These are phyloP conservation scores for Pipistrellus kuhlii DNA, from an alignment of 2,797 vertebrate species.

Conservation along the genomic window DNA sequence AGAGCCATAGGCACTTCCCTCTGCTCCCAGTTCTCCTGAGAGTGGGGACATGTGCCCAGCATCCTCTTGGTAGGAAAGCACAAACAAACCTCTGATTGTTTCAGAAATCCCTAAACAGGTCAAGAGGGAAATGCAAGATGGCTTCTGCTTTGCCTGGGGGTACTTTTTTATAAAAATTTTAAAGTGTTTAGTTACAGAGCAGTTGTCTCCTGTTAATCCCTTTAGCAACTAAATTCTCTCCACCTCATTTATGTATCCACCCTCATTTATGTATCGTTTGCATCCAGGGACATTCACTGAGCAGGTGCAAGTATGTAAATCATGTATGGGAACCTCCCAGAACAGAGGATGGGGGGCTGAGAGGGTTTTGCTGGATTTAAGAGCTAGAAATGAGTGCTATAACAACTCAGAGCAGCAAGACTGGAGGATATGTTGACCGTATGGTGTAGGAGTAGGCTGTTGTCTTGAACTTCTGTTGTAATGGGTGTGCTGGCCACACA, in stretches of 20 bases:
- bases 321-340: constrained; percentile 55
- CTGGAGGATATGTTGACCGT: background rate
- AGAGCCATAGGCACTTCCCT: background rate
- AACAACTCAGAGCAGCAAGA: background rate
- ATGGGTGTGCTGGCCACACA: background rate
- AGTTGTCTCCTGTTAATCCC: constrained; percentile 40
- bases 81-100: background rate
- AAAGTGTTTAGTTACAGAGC: constrained; percentile 8
- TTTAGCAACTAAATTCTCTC: background rate
- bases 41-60: background rate
- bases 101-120: background rate
- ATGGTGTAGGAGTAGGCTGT: background rate
- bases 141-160: background rate
- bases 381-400: background rate
- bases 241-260: background rate
- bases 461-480: background rate
- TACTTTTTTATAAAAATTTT: background rate
- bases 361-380: constrained; percentile 33
- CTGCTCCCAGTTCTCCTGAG: background rate
- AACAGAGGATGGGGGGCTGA: background rate
- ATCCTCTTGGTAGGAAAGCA: background rate
- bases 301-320: constrained; percentile 24
- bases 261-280: constrained; percentile 28
- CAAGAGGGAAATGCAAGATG: background rate
- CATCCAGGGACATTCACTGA: background rate